A percentile compares a stretch with the other conserved stretches of the same genome.
phyloP scores from a whole-genome alignment of 2,797 vertebrate species.

The Hydrocynus forskahlii region DNA sequence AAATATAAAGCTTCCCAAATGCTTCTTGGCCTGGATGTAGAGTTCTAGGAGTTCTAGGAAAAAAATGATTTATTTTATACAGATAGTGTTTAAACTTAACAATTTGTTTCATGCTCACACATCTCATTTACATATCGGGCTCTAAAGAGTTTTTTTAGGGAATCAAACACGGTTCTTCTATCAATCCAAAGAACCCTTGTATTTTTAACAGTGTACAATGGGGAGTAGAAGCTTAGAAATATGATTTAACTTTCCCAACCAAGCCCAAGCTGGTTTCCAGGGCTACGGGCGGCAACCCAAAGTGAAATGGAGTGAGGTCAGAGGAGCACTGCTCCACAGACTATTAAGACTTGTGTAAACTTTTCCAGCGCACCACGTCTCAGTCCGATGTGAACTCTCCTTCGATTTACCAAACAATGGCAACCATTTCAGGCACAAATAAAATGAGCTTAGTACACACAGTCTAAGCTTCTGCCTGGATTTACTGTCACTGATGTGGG shows the following conservation, averaged over 20 bases:
- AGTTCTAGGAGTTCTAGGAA: no score
- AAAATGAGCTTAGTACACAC: slow-evolving; percentile 37
- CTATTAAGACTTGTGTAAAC: slow-evolving; percentile 48
- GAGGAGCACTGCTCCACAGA: slow-evolving; percentile 60
- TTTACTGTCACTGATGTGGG: slow-evolving; percentile 47
- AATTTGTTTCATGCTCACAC: background rate
- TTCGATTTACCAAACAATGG: slow-evolving; percentile 48
- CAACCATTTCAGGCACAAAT: slow-evolving; percentile 21
- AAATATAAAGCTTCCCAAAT: background rate
- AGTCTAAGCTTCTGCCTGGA: slow-evolving; percentile 29
- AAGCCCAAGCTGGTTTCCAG: slow-evolving; percentile 55
- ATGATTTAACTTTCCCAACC: slow-evolving; percentile 58
- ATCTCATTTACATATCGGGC: background rate
- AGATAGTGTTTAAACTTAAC: background rate
- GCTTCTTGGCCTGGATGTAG: background rate
- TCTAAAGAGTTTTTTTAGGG: background rate
- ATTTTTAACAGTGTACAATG: slow-evolving; percentile 41
- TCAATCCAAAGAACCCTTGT: background rate
- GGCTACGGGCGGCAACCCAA: slow-evolving; percentile 63
- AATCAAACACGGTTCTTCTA: slow-evolving; percentile 24
- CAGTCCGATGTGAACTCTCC: slow-evolving; percentile 29
- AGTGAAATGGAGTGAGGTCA: slow-evolving; percentile 70
- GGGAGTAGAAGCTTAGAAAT: slow-evolving; percentile 49
- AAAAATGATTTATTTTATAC: no score
- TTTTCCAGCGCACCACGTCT: slow-evolving; percentile 37